phyloP scores from a whole-genome alignment of 1,140 invertebrate species.

The Drosophila carrolli region DNA sequence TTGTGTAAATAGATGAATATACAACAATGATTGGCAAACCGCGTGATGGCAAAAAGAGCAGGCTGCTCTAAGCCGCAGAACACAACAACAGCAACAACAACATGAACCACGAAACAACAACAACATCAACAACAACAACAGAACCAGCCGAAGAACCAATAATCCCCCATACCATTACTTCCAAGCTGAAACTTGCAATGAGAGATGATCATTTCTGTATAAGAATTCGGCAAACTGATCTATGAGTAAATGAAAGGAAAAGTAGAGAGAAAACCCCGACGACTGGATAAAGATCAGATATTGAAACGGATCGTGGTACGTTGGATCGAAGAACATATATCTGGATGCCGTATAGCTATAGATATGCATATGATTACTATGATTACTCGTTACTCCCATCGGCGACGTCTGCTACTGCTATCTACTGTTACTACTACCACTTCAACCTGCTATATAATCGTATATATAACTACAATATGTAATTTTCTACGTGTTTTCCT shows the following conservation, averaged over 20 bases:
- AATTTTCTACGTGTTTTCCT: slow-evolving; percentile 77
- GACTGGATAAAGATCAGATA: slow-evolving; percentile 17
- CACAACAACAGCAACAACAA: slow-evolving; percentile 38
- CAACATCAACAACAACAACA: slow-evolving; percentile 17
- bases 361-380: slow-evolving; percentile 21
- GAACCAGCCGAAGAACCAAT: slow-evolving; percentile 34
- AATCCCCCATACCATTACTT: slow-evolving; percentile 21
- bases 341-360: slow-evolving; percentile 34
- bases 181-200: slow-evolving; percentile 9
- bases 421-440: slow-evolving; percentile 56
- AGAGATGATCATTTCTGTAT: slow-evolving; percentile 28
- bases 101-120: slow-evolving; percentile 18
- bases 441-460: slow-evolving; percentile 66
- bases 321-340: slow-evolving; percentile 24
- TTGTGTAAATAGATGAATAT: slow-evolving; percentile 84
- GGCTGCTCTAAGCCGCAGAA: slow-evolving; percentile 76
- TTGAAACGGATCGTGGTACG: slow-evolving; percentile 30
- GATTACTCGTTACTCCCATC: slow-evolving; percentile 22
- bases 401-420: slow-evolving; percentile 49
- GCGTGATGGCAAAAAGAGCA: slow-evolving; percentile 84
- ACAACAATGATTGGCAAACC: slow-evolving; percentile 84
- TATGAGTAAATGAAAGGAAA: slow-evolving; percentile 25
- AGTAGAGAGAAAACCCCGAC: neutral
- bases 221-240: slow-evolving; percentile 38
- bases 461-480: slow-evolving; percentile 69